phyloP scores from a whole-genome alignment of 2,888 invertebrate species.

The Thecophora atra region DNA sequence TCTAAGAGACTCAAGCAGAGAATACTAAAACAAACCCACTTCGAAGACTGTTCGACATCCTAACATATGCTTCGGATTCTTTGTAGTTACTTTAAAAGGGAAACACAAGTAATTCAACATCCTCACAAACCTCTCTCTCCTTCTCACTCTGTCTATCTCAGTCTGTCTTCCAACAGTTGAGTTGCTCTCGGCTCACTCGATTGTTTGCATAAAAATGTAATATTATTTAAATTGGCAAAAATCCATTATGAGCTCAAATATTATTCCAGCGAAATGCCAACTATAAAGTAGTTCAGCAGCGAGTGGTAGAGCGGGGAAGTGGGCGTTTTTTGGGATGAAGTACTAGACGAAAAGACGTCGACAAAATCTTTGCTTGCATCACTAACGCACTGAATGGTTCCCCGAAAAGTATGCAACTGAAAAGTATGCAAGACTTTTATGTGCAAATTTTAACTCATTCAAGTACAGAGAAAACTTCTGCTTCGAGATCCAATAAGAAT shows the following conservation, averaged over 20 bases:
- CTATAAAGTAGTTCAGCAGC: background rate
- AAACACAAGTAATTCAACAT: no score
- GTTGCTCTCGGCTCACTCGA: background rate
- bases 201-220: slow-evolving; percentile 51
- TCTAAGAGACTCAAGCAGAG: no score
- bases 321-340: background rate
- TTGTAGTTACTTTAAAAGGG: no score
- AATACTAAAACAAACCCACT: no score
- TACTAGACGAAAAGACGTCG: background rate
- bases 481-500: no score
- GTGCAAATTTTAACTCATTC: no score
- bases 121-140: background rate
- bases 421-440: no score
- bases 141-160: background rate
- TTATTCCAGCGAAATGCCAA: slow-evolving; percentile 45
- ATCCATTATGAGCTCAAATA: slow-evolving; percentile 47
- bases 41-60: no score
- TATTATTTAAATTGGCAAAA: slow-evolving; percentile 52
- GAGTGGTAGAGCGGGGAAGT: background rate
- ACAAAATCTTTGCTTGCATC: background rate
- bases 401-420: no score
- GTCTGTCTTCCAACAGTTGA: background rate
- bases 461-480: no score
- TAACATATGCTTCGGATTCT: no score
- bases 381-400: no score